A percentile compares a stretch with the other conserved stretches of the same genome.
Evolutionary conservation across 2,113 vertebrate species (phyloP).

Genomic region (Rhea americana): DNA sequence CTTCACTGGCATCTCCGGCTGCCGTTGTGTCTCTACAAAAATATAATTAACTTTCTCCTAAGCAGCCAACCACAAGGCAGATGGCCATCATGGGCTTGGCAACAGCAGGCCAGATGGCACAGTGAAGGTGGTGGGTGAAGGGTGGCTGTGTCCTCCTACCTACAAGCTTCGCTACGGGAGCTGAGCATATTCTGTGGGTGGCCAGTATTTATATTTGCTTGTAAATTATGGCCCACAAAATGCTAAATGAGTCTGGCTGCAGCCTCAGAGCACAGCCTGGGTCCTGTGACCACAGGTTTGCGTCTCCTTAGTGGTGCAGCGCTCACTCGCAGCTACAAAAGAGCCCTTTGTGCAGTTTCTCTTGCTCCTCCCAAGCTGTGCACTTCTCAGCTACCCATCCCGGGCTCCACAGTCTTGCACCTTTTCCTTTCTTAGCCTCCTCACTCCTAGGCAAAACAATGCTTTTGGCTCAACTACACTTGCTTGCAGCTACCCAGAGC

Average conservation of each 20-base stretch:
- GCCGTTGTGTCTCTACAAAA: neutral
- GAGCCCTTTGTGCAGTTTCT: constrained; percentile 26
- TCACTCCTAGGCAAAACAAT: neutral
- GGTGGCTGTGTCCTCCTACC: neutral
- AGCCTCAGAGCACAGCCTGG: constrained; percentile 32
- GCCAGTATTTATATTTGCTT: constrained; percentile 38
- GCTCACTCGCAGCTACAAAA: constrained; percentile 19
- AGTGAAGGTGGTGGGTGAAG: neutral
- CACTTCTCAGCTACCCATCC: neutral
- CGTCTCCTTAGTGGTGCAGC: rapidly evolving
- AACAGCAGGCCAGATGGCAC: neutral
- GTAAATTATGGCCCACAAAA: constrained; percentile 37
- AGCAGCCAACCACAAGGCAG: constrained; percentile 43
- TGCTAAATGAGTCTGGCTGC: constrained; percentile 42
- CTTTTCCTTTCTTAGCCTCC: neutral
- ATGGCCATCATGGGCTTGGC: constrained; percentile 13
- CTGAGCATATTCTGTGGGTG: constrained; percentile 9
- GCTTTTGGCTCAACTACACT: constrained; percentile 13
- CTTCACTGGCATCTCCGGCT: constrained; percentile 21
- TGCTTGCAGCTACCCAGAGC: neutral
- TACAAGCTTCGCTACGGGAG: neutral
- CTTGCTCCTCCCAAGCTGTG: neutral
- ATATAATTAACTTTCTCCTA: constrained; percentile 14
- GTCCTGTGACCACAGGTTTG: constrained; percentile 14
- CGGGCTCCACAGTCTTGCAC: neutral